Base-by-base conservation (phyloP, 1,140 invertebrate genomes). In the Procambarus clarkii region DNA sequence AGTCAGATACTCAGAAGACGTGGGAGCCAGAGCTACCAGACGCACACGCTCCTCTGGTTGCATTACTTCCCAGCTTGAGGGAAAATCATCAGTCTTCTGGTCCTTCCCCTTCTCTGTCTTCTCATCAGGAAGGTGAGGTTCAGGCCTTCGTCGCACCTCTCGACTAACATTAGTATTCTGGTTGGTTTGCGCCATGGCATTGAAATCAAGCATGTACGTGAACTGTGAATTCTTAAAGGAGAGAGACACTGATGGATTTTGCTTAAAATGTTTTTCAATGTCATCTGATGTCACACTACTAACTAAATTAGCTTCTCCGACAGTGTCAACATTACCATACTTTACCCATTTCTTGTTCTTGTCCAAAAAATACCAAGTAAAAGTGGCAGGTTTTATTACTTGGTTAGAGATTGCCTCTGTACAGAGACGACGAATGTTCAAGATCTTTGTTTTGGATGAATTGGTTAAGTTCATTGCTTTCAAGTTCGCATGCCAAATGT, bases 321-420 rank as follows among this genome's bases (percentile, higher is more conserved):
- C 76, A 34, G 82, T 86, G 58, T 91, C 89, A n/a, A 79, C 82
- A 21, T 91, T 84, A 11, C 89, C 89, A 91, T 91, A 91, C 76
- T 85, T 80, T 0, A 91, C 76, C 89, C 89, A 91, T 54, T 85
- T 86, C 21, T 78, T 69, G 45, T 85, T 91, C 18, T 34, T 76
- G 48, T 91, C 89, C 21, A 77, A 48, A 50, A 91, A 91, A 74
- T 77, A 91, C 89, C 89, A 91, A 21, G 0, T 48, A 46, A 79
- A 85, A n/a, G 13, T 86, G 11, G 18, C 24, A 3, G 76, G 9
- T 24, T 34, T 44, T 48, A 64, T 79, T 46, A 54, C 0, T 15
- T 79, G 50, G 9, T 76, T 69, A 44, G 48, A 9, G 45, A 85
- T 34, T n/a, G 3, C 18, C 45, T 85, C 82, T 45, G 74, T 77